Evolutionary conservation across 2,888 invertebrate species (phyloP).

Genomic region (Tricholauxania praeusta): DNA sequence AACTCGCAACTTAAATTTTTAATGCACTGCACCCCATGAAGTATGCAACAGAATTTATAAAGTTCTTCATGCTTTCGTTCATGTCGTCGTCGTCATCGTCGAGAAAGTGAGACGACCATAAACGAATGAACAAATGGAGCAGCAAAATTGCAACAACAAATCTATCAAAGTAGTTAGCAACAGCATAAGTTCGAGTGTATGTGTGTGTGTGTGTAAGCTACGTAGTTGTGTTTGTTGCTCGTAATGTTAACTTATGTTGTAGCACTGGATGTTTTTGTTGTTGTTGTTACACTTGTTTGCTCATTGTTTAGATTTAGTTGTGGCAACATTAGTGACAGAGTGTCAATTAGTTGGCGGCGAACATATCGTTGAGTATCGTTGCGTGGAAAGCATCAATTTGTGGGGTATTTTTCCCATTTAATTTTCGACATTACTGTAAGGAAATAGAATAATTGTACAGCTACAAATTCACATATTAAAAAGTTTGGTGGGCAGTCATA

Average conservation of each 20-base stretch:
- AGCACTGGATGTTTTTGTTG: constrained; percentile 1
- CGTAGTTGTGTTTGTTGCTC: constrained; percentile 10
- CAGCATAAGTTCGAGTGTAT: not conserved
- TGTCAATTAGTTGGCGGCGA: not conserved
- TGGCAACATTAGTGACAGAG: too few relatives aligned
- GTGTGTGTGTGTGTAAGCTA: not conserved
- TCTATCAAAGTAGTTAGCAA: constrained; percentile 28
- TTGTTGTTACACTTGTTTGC: constrained; percentile 19
- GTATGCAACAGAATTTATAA: constrained; percentile 23
- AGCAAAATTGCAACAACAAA: constrained; percentile 26
- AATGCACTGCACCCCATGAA: constrained; percentile 16
- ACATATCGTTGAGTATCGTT: not conserved
- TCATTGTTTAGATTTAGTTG: constrained; percentile 29
- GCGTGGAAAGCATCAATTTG: too few relatives aligned
- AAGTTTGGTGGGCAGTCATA: too few relatives aligned
- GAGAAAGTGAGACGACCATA: too few relatives aligned
- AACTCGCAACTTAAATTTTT: constrained; percentile 6
- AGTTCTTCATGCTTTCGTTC: not conserved
- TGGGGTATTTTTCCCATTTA: too few relatives aligned
- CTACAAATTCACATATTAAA: too few relatives aligned
- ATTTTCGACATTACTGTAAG: too few relatives aligned
- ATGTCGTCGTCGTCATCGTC: too few relatives aligned
- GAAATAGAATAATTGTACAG: too few relatives aligned
- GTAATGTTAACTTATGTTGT: not conserved
- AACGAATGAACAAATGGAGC: constrained; percentile 1